Conservation (phyloP, 2,888 invertebrate genomes). For the Quadriops clusia region DNA sequence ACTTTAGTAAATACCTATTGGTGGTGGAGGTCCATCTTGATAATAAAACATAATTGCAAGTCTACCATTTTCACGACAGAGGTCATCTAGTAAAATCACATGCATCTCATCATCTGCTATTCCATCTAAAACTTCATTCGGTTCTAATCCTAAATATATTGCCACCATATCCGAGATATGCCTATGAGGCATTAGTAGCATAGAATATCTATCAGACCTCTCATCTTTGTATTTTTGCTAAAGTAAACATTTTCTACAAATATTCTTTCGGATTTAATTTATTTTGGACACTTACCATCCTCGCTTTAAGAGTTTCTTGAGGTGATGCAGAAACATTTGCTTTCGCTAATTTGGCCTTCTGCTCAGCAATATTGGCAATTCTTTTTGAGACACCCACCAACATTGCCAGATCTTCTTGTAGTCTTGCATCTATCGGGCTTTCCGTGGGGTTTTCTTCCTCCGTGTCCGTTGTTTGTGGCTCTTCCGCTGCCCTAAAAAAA, state of each 20-base stretch:
- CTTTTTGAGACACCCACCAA: constrained; percentile 23
- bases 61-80: constrained; percentile 46
- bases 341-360: no score
- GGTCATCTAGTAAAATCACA: constrained; percentile 48
- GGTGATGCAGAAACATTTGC: not conserved
- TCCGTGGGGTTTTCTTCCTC: no score
- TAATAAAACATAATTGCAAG: constrained; percentile 54
- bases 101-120: constrained; percentile 55
- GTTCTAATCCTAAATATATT: constrained; percentile 41
- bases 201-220: constrained; percentile 36
- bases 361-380: constrained; percentile 18
- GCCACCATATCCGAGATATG: constrained; percentile 58
- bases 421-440: no score
- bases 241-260: not conserved
- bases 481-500: no score
- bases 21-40: constrained; percentile 52
- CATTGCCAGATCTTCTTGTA: constrained; percentile 12
- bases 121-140: constrained; percentile 53
- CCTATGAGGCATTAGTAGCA: constrained; percentile 45
- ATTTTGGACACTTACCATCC: constrained; percentile 9
- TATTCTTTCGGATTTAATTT: not conserved
- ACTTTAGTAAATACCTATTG: constrained; percentile 41
- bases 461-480: no score
- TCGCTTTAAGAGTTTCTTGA: constrained; percentile 9
- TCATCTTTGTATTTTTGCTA: constrained; percentile 52